Percentiles rank a stretch among this genome's conserved stretches.
phyloP scores from a whole-genome alignment of 2,113 vertebrate genomes.

The Eptatretus burgeri region DNA sequence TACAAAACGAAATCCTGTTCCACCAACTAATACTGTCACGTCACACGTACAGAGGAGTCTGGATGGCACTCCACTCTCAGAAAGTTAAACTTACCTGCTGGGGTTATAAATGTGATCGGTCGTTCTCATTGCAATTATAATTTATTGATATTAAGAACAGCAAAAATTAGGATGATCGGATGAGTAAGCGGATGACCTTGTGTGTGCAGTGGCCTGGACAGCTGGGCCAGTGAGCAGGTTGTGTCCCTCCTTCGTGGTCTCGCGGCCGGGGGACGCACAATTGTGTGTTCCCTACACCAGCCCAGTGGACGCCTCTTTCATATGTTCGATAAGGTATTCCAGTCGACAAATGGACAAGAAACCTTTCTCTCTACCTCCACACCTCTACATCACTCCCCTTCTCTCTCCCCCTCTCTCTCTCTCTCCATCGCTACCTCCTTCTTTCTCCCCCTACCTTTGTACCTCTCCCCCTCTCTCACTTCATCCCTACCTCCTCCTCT shows the following conservation, averaged over 20 bases:
- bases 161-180: too few relatives aligned
- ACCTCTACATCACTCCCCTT: too few relatives aligned
- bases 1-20: too few relatives aligned
- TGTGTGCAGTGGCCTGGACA: constrained; percentile 53
- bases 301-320: constrained; percentile 96
- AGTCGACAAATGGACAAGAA: background rate
- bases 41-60: too few relatives aligned
- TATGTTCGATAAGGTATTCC: constrained; percentile 84
- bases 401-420: too few relatives aligned
- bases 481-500: background rate
- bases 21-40: too few relatives aligned
- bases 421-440: background rate
- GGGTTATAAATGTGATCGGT: too few relatives aligned
- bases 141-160: too few relatives aligned
- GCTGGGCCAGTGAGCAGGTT: constrained; percentile 80
- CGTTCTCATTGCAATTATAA: too few relatives aligned
- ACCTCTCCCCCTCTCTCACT: background rate
- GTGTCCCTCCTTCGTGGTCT: constrained; percentile 76
- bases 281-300: constrained; percentile 98
- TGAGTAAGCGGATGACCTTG: background rate
- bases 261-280: constrained; percentile 70
- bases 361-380: background rate
- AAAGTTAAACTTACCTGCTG: too few relatives aligned
- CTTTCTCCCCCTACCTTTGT: background rate
- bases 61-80: too few relatives aligned